Base-by-base conservation (phyloP, 2,113 vertebrate genomes). In the Pelobates fuscus region DNA sequence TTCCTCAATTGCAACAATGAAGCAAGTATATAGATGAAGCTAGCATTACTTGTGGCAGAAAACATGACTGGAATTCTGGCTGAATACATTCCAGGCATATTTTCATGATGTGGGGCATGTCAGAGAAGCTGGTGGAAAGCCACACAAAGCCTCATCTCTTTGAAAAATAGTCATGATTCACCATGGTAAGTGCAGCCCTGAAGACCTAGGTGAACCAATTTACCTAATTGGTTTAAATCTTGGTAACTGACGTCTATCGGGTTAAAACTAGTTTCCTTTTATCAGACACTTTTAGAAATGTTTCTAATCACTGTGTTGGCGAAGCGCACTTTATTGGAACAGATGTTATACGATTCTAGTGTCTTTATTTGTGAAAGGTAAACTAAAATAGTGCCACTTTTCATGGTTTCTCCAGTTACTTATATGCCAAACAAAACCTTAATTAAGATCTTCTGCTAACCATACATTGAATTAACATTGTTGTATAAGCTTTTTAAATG, bases 81-180 rank as follows among this genome's bases (percentile, higher is more conserved):
- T 72, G 59, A 64, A 63, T 25, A 27, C 46, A 72, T 72, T 72
- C 70, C 70, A 72, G 26, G 44, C 70, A 59, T 72, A 72, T 27
- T 72, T 72, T 72, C 43, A 63, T 63, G 44, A 72, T 72, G 59
- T 72, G 60, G 70, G 59, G 49, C 70, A 72, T 72, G 60, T 37
- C 70, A 72, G 60, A 25, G 52, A 63, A 17, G 70, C 58, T 63
- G 18, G 70, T 63, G 41, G 27, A 63, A 63, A 62, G 44, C 44
- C 24, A 43, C 44, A 72, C 70, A 63, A 72, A 72, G 70, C 58
- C 59, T 52, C 70, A 23, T 72, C 43, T 71, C 69, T 71, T 63
- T 8, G 46, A 62, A 43, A 54, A 62, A 63, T 49, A 61, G 25
- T 46, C 27, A 4, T 49, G 59, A 46, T 46, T 72, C 44, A 37